Percentiles rank a stretch among this genome's conserved stretches.
Conservation (phyloP, 2,797 vertebrate genomes). For the Clarias pachynema region DNA sequence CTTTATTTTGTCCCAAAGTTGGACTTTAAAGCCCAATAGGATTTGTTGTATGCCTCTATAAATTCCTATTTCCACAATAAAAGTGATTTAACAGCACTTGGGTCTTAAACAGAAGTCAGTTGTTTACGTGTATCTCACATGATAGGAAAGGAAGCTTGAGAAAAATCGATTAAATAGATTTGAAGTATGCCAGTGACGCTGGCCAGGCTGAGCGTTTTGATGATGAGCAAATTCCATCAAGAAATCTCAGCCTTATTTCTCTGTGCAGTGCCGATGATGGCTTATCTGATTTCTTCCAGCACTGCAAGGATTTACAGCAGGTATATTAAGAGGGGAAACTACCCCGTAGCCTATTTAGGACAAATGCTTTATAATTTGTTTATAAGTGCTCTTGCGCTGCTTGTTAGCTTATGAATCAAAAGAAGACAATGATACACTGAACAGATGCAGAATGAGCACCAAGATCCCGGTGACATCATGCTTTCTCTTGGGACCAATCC, state of each 20-base stretch:
- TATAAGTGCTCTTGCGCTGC: slow-evolving; percentile 6
- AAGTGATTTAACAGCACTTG: slow-evolving; percentile 22
- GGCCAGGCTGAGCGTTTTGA: background rate
- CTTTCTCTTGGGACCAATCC: slow-evolving; percentile 19
- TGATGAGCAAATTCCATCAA: background rate
- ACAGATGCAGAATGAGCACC: background rate
- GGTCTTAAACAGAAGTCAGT: background rate
- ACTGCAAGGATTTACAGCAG: slow-evolving; percentile 19
- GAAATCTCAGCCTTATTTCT: background rate
- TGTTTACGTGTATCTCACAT: slow-evolving; percentile 12
- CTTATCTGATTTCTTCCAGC: background rate
- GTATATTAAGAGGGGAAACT: slow-evolving; percentile 1
- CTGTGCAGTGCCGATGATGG: background rate
- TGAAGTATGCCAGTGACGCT: background rate
- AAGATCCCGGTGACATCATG: slow-evolving; percentile 12
- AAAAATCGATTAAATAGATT: background rate
- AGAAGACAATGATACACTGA: slow-evolving; percentile 12
- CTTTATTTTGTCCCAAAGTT: background rate
- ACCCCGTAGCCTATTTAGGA: slow-evolving; percentile 44
- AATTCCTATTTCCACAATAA: slow-evolving; percentile 15
- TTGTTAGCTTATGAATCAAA: slow-evolving; percentile 37
- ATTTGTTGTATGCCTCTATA: slow-evolving; percentile 29
- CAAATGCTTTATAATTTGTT: slow-evolving; percentile 36
- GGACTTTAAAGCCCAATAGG: background rate
- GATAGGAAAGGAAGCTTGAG: background rate